Percentiles rank a stretch among this genome's conserved stretches.
Conservation (phyloP, 1,140 invertebrate species). For the Rhynchophorus ferrugineus region DNA sequence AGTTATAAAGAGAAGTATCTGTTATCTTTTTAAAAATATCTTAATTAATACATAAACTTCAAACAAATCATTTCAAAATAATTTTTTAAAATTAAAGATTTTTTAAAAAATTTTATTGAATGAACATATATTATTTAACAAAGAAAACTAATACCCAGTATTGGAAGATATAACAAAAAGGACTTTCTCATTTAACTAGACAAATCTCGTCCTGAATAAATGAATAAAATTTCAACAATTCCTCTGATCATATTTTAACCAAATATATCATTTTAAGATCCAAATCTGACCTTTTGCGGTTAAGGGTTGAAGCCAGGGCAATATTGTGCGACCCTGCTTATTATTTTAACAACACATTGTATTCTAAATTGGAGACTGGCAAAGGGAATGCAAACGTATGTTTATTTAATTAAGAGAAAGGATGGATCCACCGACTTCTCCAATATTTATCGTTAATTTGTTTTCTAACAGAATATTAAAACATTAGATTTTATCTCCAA, state of each 20-base stretch:
- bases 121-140: no score
- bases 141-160: no score
- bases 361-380: slow-evolving; percentile 6
- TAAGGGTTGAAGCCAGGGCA: slow-evolving; percentile 10
- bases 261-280: slow-evolving; percentile 18
- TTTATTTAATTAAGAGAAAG: slow-evolving; percentile 21
- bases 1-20: no score
- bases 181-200: neutral
- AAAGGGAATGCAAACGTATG: slow-evolving; percentile 14
- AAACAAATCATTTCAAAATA: no score
- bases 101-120: no score
- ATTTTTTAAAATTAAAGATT: no score
- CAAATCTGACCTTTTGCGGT: slow-evolving; percentile 16
- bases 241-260: slow-evolving; percentile 5
- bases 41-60: no score
- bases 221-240: neutral
- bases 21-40: no score
- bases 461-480: slow-evolving; percentile 8
- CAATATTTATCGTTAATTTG: slow-evolving; percentile 16
- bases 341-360: slow-evolving; percentile 21
- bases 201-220: neutral
- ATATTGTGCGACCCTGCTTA: slow-evolving; percentile 17
- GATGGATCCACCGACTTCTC: slow-evolving; percentile 12
- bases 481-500: no score
- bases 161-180: no score